Percentiles rank a stretch among this genome's conserved stretches.
These are phyloP conservation scores for Ceyx cyanopectus DNA, from an alignment of 2,113 vertebrate genomes.

Conservation along the genomic window DNA sequence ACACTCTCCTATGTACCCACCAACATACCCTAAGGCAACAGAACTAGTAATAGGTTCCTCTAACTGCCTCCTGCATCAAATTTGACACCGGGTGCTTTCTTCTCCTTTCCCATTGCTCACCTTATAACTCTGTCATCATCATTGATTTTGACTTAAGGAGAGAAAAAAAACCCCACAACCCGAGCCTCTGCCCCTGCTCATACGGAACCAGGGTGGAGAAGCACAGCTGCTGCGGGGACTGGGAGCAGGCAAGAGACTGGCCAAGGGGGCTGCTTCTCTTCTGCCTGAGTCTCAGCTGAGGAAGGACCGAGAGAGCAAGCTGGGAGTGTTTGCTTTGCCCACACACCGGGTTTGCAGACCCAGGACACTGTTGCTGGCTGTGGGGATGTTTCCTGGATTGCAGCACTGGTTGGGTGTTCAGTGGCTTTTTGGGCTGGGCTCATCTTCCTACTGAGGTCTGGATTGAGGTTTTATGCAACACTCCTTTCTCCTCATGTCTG, in stretches of 20 bases:
- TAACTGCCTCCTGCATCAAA: constrained; percentile 70
- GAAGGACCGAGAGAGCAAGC: background rate
- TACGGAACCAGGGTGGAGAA: background rate
- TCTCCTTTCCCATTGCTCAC: constrained; percentile 61
- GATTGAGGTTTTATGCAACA: background rate
- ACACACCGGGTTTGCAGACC: background rate
- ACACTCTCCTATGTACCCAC: constrained; percentile 43
- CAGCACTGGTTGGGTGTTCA: fast-evolving
- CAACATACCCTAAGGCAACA: constrained; percentile 73
- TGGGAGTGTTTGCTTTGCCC: fast-evolving
- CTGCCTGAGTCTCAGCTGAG: background rate
- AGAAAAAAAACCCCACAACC: background rate
- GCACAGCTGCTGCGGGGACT: background rate
- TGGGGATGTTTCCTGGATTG: background rate
- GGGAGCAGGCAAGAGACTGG: background rate
- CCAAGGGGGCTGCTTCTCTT: background rate
- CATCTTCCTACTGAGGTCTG: background rate
- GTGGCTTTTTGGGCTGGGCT: background rate
- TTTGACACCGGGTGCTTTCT: constrained; percentile 70
- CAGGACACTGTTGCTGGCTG: fast-evolving
- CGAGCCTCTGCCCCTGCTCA: background rate
- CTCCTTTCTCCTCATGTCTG: background rate
- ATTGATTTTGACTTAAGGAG: constrained; percentile 74
- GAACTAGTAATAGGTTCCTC: constrained; percentile 69
- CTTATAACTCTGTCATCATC: constrained; percentile 71